Evolutionary conservation across 2,888 invertebrate species (phyloP).

Genomic region (Drosophila cyrtoloma): DNA sequence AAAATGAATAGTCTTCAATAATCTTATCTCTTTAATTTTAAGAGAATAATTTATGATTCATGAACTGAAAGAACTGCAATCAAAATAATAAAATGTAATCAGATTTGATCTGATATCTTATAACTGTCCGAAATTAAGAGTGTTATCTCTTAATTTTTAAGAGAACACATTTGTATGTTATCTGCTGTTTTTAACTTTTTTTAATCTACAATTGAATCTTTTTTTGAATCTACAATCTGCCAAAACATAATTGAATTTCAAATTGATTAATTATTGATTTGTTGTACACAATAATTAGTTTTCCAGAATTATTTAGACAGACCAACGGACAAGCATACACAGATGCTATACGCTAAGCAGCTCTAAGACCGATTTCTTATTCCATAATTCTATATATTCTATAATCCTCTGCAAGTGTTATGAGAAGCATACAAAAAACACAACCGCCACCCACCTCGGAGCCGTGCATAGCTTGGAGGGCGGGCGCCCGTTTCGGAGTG

Average conservation of each 20-base stretch:
- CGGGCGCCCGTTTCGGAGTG: conserved; percentile 83
- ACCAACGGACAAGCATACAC: not conserved
- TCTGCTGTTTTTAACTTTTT: not conserved
- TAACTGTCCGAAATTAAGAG: not conserved
- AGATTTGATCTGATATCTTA: not conserved
- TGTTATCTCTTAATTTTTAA: not conserved
- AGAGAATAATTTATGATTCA: not conserved
- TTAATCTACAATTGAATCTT: not conserved
- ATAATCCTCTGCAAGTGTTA: conserved; percentile 1
- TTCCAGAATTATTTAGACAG: not conserved
- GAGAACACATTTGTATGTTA: not conserved
- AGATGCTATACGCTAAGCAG: not conserved
- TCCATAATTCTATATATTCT: not conserved
- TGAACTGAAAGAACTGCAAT: not conserved
- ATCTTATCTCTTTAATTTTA: not conserved
- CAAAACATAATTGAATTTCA: not conserved
- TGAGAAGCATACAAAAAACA: not conserved
- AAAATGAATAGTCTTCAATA: not conserved
- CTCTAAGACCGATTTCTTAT: not conserved
- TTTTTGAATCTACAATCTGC: not conserved
- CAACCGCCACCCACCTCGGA: conserved; percentile 58
- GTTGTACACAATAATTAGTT: not conserved
- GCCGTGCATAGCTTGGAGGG: conserved; percentile 53
- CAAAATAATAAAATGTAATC: not conserved
- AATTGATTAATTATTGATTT: not conserved